These are phyloP conservation scores for Lepidocolaptes lacrymiger DNA, from an alignment of 2,797 vertebrate species.

Conservation along the genomic window DNA sequence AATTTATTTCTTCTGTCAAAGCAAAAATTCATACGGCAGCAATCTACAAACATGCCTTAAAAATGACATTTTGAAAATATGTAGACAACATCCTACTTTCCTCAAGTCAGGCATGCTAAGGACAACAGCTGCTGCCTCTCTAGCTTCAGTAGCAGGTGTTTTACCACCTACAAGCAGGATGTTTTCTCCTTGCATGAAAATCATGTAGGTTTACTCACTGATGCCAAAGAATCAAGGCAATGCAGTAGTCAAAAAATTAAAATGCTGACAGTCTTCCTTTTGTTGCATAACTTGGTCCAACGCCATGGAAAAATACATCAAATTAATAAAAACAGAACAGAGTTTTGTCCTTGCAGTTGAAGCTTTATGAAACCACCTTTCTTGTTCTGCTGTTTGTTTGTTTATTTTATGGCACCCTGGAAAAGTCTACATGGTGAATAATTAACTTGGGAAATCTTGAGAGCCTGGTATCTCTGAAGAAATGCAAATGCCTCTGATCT, in stretches of 20 bases:
- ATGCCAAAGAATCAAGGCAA: constrained; percentile 70
- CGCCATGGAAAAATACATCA: constrained; percentile 67
- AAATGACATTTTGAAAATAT: constrained; percentile 67
- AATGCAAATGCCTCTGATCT: not conserved
- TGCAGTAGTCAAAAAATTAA: constrained; percentile 61
- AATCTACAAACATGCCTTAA: constrained; percentile 56
- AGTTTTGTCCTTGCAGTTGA: not conserved
- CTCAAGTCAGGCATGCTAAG: constrained; percentile 41
- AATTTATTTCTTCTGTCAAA: constrained; percentile 65
- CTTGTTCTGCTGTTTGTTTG: constrained; percentile 16
- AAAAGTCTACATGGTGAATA: constrained; percentile 4
- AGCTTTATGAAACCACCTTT: constrained; percentile 36
- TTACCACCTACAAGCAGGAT: constrained; percentile 78
- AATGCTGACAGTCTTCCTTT: constrained; percentile 50
- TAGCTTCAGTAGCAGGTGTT: constrained; percentile 75
- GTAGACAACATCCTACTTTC: constrained; percentile 58
- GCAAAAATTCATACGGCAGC: constrained; percentile 40
- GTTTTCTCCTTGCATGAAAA: constrained; percentile 64
- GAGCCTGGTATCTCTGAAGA: not conserved
- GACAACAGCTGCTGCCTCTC: constrained; percentile 71
- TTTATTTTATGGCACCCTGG: not conserved
- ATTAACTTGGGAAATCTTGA: constrained; percentile 4
- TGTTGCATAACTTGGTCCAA: constrained; percentile 46
- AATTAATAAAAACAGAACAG: constrained; percentile 51
- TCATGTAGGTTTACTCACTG: constrained; percentile 40